Evolutionary conservation across 2,113 vertebrate species (phyloP).

Genomic region (Hemiscyllium ocellatum): DNA sequence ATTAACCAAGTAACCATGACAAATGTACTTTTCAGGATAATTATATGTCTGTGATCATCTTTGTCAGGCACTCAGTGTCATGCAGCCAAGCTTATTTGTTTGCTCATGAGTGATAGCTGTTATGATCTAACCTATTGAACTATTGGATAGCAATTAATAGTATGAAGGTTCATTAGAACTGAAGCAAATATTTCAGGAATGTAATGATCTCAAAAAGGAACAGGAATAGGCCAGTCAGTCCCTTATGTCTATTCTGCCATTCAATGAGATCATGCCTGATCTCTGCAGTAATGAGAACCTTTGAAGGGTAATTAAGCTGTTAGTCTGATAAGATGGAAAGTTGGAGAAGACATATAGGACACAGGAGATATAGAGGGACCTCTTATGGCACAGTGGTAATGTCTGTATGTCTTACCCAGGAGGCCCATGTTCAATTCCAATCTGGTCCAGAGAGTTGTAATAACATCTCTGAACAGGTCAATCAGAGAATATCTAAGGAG

Average conservation of each 20-base stretch:
- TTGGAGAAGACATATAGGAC: neutral
- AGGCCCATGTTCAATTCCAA: no score
- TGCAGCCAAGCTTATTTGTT: neutral
- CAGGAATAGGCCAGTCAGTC: no score
- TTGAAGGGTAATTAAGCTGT: neutral
- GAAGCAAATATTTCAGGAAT: neutral
- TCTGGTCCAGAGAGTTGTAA: no score
- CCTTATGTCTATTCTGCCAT: no score
- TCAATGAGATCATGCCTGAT: no score
- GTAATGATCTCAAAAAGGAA: neutral
- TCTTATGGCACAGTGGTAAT: no score
- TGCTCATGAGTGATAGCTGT: neutral
- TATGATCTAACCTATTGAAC: neutral
- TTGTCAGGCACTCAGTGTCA: neutral
- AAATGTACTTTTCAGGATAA: neutral
- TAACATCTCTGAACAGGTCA: no score
- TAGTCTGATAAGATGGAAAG: neutral
- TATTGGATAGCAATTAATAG: neutral
- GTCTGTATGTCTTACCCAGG: no score
- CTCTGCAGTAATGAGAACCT: neutral
- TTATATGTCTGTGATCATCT: slow-evolving; percentile 1
- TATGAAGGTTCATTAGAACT: neutral
- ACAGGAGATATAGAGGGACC: neutral
- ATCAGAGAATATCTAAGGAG: no score
- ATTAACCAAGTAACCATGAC: slow-evolving; percentile 6